These are phyloP conservation scores for Diplosoma virens DNA, from an alignment of 23 tunicate species.

Conservation along the genomic window DNA sequence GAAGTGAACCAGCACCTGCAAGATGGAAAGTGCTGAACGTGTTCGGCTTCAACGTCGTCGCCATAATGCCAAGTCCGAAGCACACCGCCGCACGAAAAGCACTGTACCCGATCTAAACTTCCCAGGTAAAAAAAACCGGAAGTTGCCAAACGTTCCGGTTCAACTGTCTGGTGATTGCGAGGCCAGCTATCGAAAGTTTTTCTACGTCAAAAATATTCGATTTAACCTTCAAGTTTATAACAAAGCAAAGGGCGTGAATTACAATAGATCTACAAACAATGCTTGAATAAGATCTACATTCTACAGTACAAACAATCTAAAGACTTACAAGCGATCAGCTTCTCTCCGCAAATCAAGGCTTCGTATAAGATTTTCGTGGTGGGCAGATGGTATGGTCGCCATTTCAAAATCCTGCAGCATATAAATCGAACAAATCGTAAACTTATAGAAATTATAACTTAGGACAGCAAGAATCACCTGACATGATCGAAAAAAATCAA, in stretches of 20 bases:
- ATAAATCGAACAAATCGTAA: not conserved
- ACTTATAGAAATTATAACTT: no score
- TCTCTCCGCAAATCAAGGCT: conserved; percentile 1
- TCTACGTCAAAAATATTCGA: no score
- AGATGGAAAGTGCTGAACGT: not conserved
- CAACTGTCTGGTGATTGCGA: not conserved
- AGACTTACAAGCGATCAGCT: no score
- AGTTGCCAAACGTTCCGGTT: not conserved
- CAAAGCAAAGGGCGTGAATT: no score
- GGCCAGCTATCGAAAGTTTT: conserved; percentile 8
- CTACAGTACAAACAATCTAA: no score
- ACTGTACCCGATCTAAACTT: conserved; percentile 4
- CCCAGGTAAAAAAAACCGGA: conserved; percentile 15
- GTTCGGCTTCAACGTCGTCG: conserved; percentile 4
- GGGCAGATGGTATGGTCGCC: not conserved
- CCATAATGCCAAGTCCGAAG: not conserved
- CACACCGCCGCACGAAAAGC: conserved; percentile 13
- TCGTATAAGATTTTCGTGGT: conserved; percentile 1
- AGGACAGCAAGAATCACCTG: no score
- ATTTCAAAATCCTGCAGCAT: not conserved
- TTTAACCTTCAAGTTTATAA: no score
- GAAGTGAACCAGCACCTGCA: not conserved
- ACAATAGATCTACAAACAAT: no score
- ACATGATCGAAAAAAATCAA: no score
- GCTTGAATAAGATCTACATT: no score